A percentile compares a stretch with the other conserved stretches of the same genome.
phyloP scores from a whole-genome alignment of 2,797 vertebrate species.

The Craterocephalus amniculus region DNA sequence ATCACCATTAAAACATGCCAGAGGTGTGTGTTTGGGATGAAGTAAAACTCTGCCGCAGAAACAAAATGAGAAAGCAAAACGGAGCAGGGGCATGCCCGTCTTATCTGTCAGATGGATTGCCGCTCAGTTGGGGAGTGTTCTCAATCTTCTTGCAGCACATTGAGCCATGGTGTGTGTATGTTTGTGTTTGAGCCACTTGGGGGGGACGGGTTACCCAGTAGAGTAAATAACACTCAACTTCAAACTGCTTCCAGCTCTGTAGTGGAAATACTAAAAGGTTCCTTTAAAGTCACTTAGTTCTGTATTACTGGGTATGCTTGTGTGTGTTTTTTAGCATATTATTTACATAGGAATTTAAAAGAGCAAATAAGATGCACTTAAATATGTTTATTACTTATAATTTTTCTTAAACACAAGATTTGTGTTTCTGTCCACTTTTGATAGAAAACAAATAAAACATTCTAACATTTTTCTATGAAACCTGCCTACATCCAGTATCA shows the following conservation, averaged over 20 bases:
- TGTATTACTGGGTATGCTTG: background rate
- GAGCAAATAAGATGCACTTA: background rate
- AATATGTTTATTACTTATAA: background rate
- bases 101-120: constrained; percentile 75
- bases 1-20: background rate
- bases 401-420: too few relatives aligned
- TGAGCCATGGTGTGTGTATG: constrained; percentile 53
- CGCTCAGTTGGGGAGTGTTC: constrained; percentile 79
- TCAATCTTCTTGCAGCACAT: constrained; percentile 83
- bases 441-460: background rate
- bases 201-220: constrained; percentile 31
- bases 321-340: background rate
- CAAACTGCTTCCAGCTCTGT: constrained; percentile 45
- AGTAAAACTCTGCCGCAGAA: constrained; percentile 2
- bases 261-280: constrained; percentile 31
- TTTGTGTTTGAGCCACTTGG: constrained; percentile 45
- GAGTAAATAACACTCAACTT: constrained; percentile 67
- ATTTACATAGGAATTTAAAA: background rate
- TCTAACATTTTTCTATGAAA: background rate
- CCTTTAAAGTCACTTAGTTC: constrained; percentile 34
- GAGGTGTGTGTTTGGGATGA: background rate
- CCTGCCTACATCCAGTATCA: background rate
- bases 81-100: constrained; percentile 52
- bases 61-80: constrained; percentile 17
- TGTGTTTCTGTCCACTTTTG: background rate